A percentile compares a stretch with the other conserved stretches of the same genome.
Evolutionary conservation across 2,797 vertebrate genomes (phyloP).

Genomic region (Sylvia borin): DNA sequence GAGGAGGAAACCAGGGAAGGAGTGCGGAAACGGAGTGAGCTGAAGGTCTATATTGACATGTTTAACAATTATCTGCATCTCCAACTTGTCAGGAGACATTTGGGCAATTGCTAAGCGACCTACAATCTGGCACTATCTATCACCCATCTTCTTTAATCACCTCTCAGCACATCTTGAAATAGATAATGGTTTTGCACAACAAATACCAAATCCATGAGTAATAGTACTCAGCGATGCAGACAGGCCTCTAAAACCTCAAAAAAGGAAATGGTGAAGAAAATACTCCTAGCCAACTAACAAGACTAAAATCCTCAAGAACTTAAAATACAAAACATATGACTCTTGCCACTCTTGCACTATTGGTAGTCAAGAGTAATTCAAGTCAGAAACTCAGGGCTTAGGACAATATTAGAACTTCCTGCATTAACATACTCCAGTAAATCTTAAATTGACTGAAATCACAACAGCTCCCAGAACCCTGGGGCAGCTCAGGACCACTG

Average conservation of each 20-base stretch:
- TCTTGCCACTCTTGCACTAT: background rate
- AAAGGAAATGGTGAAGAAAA: constrained; percentile 1
- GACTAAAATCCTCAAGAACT: background rate
- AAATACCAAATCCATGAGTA: constrained; percentile 28
- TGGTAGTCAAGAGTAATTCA: background rate
- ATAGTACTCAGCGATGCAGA: background rate
- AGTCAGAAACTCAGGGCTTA: background rate
- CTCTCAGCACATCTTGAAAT: background rate
- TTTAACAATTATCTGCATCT: background rate
- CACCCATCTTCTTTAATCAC: constrained; percentile 1
- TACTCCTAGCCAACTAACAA: background rate
- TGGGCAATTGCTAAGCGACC: background rate
- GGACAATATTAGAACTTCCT: background rate
- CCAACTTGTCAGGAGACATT: background rate
- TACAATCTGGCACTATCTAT: constrained; percentile 14
- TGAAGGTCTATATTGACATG: background rate
- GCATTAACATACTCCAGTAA: background rate
- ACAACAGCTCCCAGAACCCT: background rate
- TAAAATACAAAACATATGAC: background rate
- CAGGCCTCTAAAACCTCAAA: background rate
- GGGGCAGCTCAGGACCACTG: background rate
- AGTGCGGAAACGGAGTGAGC: background rate
- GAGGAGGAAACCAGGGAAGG: constrained; percentile 16
- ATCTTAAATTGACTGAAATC: background rate
- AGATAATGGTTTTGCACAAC: constrained; percentile 46